Evolutionary conservation across 2,888 invertebrate species (phyloP), one percentile per base, ranked within the genome.

Genomic region (Hypena proboscidalis): DNA sequence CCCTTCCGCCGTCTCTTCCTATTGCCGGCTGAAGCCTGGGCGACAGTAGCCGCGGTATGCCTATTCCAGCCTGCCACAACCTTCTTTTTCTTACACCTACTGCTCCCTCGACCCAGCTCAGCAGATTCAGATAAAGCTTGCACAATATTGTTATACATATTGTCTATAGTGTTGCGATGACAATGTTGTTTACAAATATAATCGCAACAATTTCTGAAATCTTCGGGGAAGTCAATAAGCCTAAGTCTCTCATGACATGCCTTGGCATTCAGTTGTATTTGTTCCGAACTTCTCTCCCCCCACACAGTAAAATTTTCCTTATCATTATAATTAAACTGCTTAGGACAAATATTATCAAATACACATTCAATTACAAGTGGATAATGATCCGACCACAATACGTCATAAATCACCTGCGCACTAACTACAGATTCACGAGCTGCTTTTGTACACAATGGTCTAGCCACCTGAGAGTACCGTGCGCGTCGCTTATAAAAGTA

Each of bases 401-500:
- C 22, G 17, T 34, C 34, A 17, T 34, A 34, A 13, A n/a, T 34
- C 6, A 34, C 34, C 7, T 15, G 13, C 7, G 17, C n/a, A 9
- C 15, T 4, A 1, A 23, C 7, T 10, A 33, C 32, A 22, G 32
- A 9, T n/a, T 4, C n/a, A 11, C n/a, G 13, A 13, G 32, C 32
- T 2, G 32, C 22, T 8, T 33, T 22, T n/a, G 32, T 22, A 33
- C 11, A 33, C 32, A 33, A 14, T 33, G 32, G 13, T 33, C 32
- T 2, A 33, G 22, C 32, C 32, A 33, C 11, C 22, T 31, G 3
- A 10, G 8, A 4, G 30, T 19, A 13, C 30, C 19, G 14, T 31
- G 30, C n/a, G 10, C 17, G 6, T 31, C 30, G 14, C 30, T 31
- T 9, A 17, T 19, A 19, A 31, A 31, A 19, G 30, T 31, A 7